Evolutionary conservation across 2,113 vertebrate genomes (phyloP), one percentile per base, ranked within the genome.

Genomic region (Paradisaea rubra): DNA sequence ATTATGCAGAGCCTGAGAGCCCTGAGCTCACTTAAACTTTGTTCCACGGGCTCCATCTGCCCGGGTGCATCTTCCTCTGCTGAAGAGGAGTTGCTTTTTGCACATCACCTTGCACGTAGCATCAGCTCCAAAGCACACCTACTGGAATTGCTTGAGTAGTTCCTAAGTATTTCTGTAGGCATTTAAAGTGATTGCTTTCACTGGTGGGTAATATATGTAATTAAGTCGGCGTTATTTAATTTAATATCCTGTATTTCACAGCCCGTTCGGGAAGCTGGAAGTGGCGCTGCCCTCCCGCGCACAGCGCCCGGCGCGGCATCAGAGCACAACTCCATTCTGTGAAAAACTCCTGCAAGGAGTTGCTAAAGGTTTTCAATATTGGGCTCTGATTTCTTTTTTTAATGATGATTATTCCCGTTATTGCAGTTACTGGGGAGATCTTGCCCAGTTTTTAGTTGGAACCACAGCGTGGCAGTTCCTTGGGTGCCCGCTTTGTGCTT

Each of bases 171-270:
- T 95, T 91, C 81, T 71, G 11, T 33, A 91, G 83, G 54, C 60
- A 15, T 86, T 89, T 44, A 22, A 81, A 88, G 57, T 6, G 66
- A 33, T 89, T 66, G 41, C 70, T 88, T 91, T 88, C 69, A 77
- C 68, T 81, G 68, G 88, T 84, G 81, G 74, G 69, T 89, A 85
- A 86, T 81, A 80, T 10, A 1, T 83, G 88, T 94, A 56, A 90
- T 97, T 89, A 93, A 96, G 50, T 35, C 3, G 3, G 71, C 1
- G 0, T 86, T 91, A 90, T 77, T 95, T 94, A 64, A 96, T 93
- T 96, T 61, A 94, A 89, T 86, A 89, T 91, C 84, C 94, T 54
- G 65, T 42, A 82, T 91, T 93, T 92, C 80, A 45, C 45, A 45
- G 66, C 3, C 1, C n/a, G 0, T 93, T 90, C 91, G 61, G 69